Percentiles rank a stretch among this genome's conserved stretches.
Evolutionary conservation across 2,888 invertebrate species (phyloP).

Genomic region (Orchesellides sinensis): DNA sequence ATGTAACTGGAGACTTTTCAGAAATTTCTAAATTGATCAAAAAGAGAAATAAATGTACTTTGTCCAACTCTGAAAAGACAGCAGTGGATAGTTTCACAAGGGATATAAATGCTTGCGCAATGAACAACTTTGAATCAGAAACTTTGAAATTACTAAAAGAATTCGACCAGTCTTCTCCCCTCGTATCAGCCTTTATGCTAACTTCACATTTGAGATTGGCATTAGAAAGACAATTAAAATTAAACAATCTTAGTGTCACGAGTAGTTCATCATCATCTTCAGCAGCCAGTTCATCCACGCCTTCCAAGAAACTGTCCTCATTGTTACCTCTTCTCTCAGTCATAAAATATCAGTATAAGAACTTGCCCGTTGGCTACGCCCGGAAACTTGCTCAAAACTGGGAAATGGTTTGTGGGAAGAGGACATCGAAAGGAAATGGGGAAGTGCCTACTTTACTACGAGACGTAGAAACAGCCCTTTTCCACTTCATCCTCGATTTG

Average conservation of each 20-base stretch:
- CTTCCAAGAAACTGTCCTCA: slow-evolving; percentile 12
- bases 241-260: background rate
- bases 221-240: slow-evolving; percentile 54
- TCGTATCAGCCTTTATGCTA: slow-evolving; percentile 48
- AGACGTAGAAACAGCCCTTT: slow-evolving; percentile 54
- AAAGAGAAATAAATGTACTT: slow-evolving; percentile 38
- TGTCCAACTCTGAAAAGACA: slow-evolving; percentile 33
- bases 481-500: slow-evolving; percentile 63
- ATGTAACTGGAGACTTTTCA: background rate
- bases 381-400: slow-evolving; percentile 66
- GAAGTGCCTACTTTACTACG: slow-evolving; percentile 64
- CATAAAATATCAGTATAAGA: slow-evolving; percentile 63
- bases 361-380: slow-evolving; percentile 57
- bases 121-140: slow-evolving; percentile 43
- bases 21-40: slow-evolving; percentile 57
- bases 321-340: slow-evolving; percentile 57
- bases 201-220: slow-evolving; percentile 34
- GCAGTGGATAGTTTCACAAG: slow-evolving; percentile 40
- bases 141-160: slow-evolving; percentile 32
- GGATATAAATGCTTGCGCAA: slow-evolving; percentile 55
- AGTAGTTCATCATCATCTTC: background rate
- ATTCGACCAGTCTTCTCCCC: slow-evolving; percentile 37
- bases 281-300: background rate
- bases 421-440: slow-evolving; percentile 44
- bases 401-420: slow-evolving; percentile 64